A percentile compares a stretch with the other conserved stretches of the same genome.
phyloP scores from a whole-genome alignment of 2,888 invertebrate species.

The Torymus texanus region DNA sequence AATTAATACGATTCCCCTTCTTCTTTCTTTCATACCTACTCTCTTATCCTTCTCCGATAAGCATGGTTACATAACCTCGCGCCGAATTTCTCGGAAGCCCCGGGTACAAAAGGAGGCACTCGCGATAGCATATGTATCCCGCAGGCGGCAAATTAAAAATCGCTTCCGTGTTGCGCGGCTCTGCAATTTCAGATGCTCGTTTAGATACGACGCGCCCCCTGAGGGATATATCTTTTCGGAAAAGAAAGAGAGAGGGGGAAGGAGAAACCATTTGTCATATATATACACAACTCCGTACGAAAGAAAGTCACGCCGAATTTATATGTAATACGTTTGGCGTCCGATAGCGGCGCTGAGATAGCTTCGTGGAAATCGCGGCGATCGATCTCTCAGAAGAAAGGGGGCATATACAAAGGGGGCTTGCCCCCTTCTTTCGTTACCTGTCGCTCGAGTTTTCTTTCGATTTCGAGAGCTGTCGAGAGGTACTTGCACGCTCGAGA shows the following conservation, averaged over 20 bases:
- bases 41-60: too few relatives aligned
- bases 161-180: slow-evolving; percentile 51
- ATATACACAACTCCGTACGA: too few relatives aligned
- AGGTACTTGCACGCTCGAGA: too few relatives aligned
- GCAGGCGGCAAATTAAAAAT: slow-evolving; percentile 52
- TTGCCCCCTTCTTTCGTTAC: not conserved
- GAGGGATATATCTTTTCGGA: not conserved
- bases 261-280: slow-evolving; percentile 66
- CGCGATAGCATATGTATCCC: not conserved
- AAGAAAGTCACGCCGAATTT: slow-evolving; percentile 5
- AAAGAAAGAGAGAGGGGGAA: slow-evolving; percentile 41
- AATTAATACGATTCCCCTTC: too few relatives aligned
- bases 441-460: not conserved
- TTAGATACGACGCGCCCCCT: slow-evolving; percentile 63
- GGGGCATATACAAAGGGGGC: not conserved
- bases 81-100: not conserved
- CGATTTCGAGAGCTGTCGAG: not conserved
- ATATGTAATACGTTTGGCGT: not conserved
- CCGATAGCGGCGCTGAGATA: slow-evolving; percentile 14
- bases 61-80: too few relatives aligned
- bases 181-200: slow-evolving; percentile 69
- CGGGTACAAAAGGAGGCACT: not conserved
- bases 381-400: slow-evolving; percentile 26
- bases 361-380: slow-evolving; percentile 12
- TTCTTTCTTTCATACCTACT: too few relatives aligned